These are phyloP conservation scores for Scaptomyza caliginosa DNA, from an alignment of 2,888 invertebrate genomes.

Conservation along the genomic window DNA sequence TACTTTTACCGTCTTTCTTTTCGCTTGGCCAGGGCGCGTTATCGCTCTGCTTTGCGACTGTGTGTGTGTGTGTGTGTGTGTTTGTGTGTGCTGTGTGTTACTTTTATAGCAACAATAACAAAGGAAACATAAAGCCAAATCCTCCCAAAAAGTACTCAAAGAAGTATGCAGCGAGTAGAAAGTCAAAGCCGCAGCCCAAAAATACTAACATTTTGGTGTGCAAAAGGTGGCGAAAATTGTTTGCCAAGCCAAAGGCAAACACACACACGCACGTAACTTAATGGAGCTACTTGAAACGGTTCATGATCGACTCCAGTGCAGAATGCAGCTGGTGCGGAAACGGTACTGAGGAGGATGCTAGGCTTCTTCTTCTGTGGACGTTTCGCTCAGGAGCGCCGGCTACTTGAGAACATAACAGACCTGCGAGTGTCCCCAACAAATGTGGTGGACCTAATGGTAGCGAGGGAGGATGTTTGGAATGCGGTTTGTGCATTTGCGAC, in stretches of 20 bases:
- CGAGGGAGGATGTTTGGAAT: too few relatives aligned
- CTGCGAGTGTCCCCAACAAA: too few relatives aligned
- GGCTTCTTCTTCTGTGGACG: too few relatives aligned
- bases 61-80: not conserved
- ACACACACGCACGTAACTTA: slow-evolving; percentile 12
- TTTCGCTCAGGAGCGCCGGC: too few relatives aligned
- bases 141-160: slow-evolving; percentile 41
- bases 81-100: slow-evolving; percentile 16
- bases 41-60: slow-evolving; percentile 11
- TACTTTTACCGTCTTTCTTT: slow-evolving; percentile 60
- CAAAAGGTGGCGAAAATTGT: slow-evolving; percentile 50
- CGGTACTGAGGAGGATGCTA: too few relatives aligned
- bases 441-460: too few relatives aligned
- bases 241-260: slow-evolving; percentile 31
- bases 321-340: too few relatives aligned
- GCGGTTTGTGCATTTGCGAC: too few relatives aligned
- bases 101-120: slow-evolving; percentile 60
- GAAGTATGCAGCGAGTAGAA: slow-evolving; percentile 43
- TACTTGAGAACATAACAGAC: too few relatives aligned
- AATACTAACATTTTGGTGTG: slow-evolving; percentile 12
- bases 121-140: slow-evolving; percentile 52
- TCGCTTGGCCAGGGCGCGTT: slow-evolving; percentile 45
- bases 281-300: too few relatives aligned
- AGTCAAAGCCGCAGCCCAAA: slow-evolving; percentile 24
- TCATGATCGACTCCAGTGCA: too few relatives aligned